Percentiles rank a stretch among this genome's conserved stretches.
Evolutionary conservation across 2,888 invertebrate genomes (phyloP).

Genomic region (Perithous albicinctus): DNA sequence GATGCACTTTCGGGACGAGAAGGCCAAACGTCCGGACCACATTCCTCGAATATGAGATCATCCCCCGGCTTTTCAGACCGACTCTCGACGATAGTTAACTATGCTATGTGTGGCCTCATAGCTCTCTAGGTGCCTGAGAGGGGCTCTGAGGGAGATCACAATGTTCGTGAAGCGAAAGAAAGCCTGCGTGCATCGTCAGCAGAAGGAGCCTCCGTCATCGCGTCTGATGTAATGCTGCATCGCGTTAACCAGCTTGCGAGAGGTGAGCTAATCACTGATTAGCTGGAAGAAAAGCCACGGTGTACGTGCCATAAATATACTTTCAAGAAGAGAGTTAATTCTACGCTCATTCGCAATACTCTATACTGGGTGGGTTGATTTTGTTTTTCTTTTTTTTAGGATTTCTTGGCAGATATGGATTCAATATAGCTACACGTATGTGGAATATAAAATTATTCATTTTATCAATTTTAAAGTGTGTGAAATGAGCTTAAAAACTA

Average conservation of each 20-base stretch:
- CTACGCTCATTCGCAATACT: neutral
- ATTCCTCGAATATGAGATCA: slow-evolving; percentile 83
- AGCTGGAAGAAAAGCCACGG: slow-evolving; percentile 27
- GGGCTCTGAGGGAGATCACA: neutral
- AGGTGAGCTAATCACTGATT: slow-evolving; percentile 65
- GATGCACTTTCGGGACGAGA: slow-evolving; percentile 80
- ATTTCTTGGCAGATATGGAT: no score
- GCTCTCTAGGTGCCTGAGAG: neutral
- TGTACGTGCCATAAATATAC: neutral
- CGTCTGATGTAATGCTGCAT: slow-evolving; percentile 62
- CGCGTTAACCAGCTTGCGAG: slow-evolving; percentile 52
- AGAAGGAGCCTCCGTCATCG: slow-evolving; percentile 36
- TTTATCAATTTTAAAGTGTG: no score
- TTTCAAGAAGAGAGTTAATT: neutral
- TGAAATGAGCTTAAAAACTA: no score
- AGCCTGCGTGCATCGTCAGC: slow-evolving; percentile 55
- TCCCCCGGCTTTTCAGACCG: slow-evolving; percentile 71
- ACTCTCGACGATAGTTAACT: slow-evolving; percentile 19
- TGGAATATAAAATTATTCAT: no score
- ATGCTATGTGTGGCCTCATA: neutral
- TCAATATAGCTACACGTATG: no score
- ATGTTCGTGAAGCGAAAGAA: slow-evolving; percentile 40
- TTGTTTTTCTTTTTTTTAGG: no score
- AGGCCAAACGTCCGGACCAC: slow-evolving; percentile 79
- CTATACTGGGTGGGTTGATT: neutral